Evolutionary conservation across 2,113 vertebrate genomes (phyloP).

Genomic region (Bettongia penicillata): DNA sequence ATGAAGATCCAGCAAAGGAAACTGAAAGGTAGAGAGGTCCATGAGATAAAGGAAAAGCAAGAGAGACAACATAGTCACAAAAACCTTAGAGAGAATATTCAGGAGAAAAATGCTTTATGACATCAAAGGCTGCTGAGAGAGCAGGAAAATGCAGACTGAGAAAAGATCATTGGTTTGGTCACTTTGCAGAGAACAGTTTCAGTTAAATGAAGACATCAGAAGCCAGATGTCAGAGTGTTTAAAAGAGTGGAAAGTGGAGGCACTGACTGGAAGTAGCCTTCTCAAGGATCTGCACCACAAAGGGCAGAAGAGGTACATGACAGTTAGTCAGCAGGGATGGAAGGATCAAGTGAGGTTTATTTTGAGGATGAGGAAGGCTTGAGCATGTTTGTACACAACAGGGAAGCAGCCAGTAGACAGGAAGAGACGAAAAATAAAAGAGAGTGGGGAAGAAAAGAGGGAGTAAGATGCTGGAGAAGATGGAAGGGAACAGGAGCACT

Average conservation of each 20-base stretch:
- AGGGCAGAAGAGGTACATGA: not conserved
- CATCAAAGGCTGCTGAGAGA: not conserved
- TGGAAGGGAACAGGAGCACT: not conserved
- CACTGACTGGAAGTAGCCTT: not conserved
- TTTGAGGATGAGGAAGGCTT: not conserved
- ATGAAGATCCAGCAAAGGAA: not conserved
- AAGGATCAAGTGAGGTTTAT: not conserved
- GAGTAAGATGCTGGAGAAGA: not conserved
- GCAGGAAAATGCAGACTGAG: not conserved
- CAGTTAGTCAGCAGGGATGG: not conserved
- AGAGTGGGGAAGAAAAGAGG: not conserved
- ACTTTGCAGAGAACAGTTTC: not conserved
- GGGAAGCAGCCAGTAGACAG: not conserved
- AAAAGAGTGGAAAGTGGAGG: not conserved
- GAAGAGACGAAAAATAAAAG: not conserved
- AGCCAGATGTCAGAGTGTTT: not conserved
- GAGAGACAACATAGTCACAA: not conserved
- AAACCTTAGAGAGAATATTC: not conserved
- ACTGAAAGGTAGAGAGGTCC: not conserved
- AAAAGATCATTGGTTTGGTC: not conserved
- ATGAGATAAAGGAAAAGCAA: not conserved
- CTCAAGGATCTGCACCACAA: not conserved
- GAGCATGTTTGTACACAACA: not conserved
- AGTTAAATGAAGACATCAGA: not conserved
- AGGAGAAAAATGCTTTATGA: not conserved